These are phyloP conservation scores for Helicoverpa assulta DNA, from an alignment of 2,888 invertebrate genomes.

Conservation along the genomic window DNA sequence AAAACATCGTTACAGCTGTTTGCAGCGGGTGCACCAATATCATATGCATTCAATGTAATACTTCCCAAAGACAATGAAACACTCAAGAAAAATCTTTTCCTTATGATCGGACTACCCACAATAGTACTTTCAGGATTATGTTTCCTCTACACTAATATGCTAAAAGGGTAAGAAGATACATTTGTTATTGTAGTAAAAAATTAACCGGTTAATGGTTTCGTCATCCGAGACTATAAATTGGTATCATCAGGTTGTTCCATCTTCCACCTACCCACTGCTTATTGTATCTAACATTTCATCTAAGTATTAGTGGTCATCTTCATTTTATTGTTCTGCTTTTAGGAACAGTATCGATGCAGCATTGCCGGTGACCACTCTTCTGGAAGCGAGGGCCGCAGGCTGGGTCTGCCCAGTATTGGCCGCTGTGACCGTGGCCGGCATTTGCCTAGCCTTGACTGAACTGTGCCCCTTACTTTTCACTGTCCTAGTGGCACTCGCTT, in stretches of 20 bases:
- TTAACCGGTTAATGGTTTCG: constrained; percentile 18
- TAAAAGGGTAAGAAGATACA: constrained; percentile 79
- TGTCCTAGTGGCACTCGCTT: constrained; percentile 89
- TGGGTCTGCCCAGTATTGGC: constrained; percentile 91
- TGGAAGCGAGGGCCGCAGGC: constrained; percentile 90
- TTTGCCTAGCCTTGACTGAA: constrained; percentile 91
- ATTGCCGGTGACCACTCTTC: constrained; percentile 90
- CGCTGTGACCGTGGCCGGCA: constrained; percentile 90
- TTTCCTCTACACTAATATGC: constrained; percentile 86
- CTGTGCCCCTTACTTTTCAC: constrained; percentile 90
- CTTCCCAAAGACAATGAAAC: constrained; percentile 77
- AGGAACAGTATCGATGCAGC: constrained; percentile 90
- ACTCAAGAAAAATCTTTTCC: constrained; percentile 77
- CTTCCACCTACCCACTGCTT: constrained; percentile 18
- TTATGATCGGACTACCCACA: constrained; percentile 81
- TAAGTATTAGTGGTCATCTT: constrained; percentile 29
- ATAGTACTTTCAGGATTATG: constrained; percentile 80
- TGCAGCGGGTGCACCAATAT: constrained; percentile 85
- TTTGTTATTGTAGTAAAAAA: constrained; percentile 16
- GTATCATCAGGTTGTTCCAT: constrained; percentile 15
- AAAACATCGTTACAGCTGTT: constrained; percentile 76
- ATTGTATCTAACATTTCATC: constrained; percentile 36
- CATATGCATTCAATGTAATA: constrained; percentile 82
- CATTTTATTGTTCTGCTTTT: constrained; percentile 46
- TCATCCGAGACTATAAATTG: constrained; percentile 18